These are phyloP conservation scores for Watsonalla binaria DNA, from an alignment of 2,888 invertebrate species.

Conservation along the genomic window DNA sequence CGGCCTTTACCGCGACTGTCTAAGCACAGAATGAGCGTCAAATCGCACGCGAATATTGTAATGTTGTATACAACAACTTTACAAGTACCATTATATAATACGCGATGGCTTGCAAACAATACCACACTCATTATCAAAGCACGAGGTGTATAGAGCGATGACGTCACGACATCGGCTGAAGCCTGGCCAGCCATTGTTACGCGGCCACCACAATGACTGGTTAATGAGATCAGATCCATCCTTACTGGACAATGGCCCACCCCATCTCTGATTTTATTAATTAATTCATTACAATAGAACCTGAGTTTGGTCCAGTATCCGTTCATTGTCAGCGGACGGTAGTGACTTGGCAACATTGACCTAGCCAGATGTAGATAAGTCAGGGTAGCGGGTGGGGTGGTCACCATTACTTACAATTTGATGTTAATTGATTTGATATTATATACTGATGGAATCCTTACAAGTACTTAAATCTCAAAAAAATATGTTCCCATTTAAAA, in stretches of 20 bases:
- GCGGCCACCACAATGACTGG: slow-evolving; percentile 68
- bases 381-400: neutral
- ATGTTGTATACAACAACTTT: no score
- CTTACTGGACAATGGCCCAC: slow-evolving; percentile 65
- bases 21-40: no score
- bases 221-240: slow-evolving; percentile 77
- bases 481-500: no score
- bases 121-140: slow-evolving; percentile 6
- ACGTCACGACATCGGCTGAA: slow-evolving; percentile 46
- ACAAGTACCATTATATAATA: neutral
- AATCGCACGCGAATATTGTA: no score
- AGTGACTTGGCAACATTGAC: slow-evolving; percentile 63
- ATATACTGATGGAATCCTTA: no score
- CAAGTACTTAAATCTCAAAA: no score
- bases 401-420: slow-evolving; percentile 3
- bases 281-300: slow-evolving; percentile 75
- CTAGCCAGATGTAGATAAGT: slow-evolving; percentile 6
- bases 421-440: neutral
- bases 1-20: no score
- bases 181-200: slow-evolving; percentile 55
- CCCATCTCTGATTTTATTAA: slow-evolving; percentile 73
- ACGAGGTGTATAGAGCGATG: slow-evolving; percentile 29
- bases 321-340: slow-evolving; percentile 47
- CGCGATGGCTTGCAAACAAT: neutral
- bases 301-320: slow-evolving; percentile 67